Percentiles rank a stretch among this genome's conserved stretches.
phyloP scores from a whole-genome alignment of 2,888 invertebrate species.

The Epistrophe eligans region DNA sequence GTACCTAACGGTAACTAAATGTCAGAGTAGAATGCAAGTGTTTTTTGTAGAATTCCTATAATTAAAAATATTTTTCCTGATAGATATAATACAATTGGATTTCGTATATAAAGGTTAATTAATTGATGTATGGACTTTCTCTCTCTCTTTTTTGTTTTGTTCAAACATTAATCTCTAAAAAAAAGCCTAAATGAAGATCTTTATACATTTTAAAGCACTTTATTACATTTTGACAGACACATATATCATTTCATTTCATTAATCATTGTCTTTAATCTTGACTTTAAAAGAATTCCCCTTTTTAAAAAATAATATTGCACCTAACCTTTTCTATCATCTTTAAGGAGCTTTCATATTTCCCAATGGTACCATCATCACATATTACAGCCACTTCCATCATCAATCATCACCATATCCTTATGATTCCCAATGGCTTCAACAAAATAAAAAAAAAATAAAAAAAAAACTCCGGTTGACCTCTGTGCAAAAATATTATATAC shows the following conservation, averaged over 20 bases:
- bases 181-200: not conserved
- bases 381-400: constrained; percentile 33
- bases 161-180: not conserved
- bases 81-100: not conserved
- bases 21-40: too few relatives aligned
- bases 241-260: not conserved
- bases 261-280: constrained; percentile 38
- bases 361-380: constrained; percentile 40
- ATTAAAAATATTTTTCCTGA: too few relatives aligned
- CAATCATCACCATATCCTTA: constrained; percentile 55
- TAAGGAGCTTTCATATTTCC: constrained; percentile 4
- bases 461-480: constrained; percentile 35
- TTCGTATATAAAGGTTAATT: not conserved
- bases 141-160: not conserved
- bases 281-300: constrained; percentile 15
- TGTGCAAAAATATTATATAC: not conserved
- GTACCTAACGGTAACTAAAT: too few relatives aligned
- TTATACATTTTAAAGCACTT: not conserved
- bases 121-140: not conserved
- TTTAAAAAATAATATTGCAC: not conserved
- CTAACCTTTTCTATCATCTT: constrained; percentile 27
- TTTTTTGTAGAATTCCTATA: too few relatives aligned
- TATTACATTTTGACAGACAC: not conserved
- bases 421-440: constrained; percentile 33
- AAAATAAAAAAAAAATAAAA: not conserved